Base-by-base conservation (phyloP, 2,113 vertebrate species). In the Rhombomys opimus region DNA sequence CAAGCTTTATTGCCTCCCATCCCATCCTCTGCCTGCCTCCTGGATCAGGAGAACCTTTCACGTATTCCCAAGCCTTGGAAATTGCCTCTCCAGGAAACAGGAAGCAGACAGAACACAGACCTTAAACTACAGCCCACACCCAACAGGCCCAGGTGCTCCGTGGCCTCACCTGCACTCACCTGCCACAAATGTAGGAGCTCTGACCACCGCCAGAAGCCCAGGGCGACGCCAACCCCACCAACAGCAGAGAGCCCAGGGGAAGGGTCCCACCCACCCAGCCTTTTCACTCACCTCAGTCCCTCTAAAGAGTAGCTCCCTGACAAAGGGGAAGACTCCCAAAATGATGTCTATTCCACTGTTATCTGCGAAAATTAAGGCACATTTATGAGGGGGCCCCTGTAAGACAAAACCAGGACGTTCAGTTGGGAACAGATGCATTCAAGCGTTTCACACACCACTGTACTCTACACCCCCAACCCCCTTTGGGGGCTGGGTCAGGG, bases 361-460 rank as follows among this genome's bases (percentile, higher is more conserved):
- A 99, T 99, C 99, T 99, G 99, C 99, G 99, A 99, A 99, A 99
- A 99, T 99, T 99, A 99, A 99, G 99, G 99, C 99, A 99, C 99
- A 99, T 99, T 99, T 99, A 98, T 99, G 99, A 99, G 99, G 99
- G 96, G 99, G 99, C 97, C 99, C 99, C 99, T 99, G 99, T 87
- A 99, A 99, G 98, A 99, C 98, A 99, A 99, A 99, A 99, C 95
- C 98, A 98, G 97, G 30, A 97, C 86, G 92, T 99, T 99, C 97
- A 99, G 99, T 97, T 50, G 96, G 97, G 97, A 81, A 95, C 92
- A 85, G 97, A 96, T n/a, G 95, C 61, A 35, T 59, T 94, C 91
- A 65, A 67, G 95, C 50, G 17, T 1, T 72, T 54, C 85, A 87
- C 72, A 94, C 95, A 14, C 76, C 72, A 13, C 88, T 11, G 6